Evolutionary conservation across 1,140 invertebrate species (phyloP).

Genomic region (Steinernema khuongi): DNA sequence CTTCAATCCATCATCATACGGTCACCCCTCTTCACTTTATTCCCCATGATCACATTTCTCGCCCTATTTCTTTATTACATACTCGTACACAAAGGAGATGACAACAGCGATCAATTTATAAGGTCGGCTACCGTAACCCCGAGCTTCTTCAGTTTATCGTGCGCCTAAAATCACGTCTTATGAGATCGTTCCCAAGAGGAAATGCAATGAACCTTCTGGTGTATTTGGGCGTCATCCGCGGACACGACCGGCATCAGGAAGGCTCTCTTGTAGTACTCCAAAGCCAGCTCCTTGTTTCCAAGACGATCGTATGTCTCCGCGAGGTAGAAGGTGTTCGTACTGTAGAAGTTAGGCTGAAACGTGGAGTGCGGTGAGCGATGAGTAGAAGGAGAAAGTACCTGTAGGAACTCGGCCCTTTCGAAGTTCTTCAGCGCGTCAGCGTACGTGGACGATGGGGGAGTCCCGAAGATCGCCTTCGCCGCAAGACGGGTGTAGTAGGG

Average conservation of each 20-base stretch:
- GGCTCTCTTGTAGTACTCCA: conserved; percentile 46
- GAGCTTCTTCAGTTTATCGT: conserved; percentile 42
- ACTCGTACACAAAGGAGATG: background rate
- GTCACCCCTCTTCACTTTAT: too few species aligned
- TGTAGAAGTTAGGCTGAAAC: conserved; percentile 54
- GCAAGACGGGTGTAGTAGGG: conserved; percentile 34
- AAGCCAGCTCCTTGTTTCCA: conserved; percentile 42
- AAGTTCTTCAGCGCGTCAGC: conserved; percentile 53
- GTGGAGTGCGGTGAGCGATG: conserved; percentile 28
- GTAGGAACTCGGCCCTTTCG: conserved; percentile 47
- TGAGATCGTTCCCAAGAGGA: background rate
- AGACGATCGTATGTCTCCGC: conserved; percentile 46
- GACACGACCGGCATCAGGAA: conserved; percentile 51
- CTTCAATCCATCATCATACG: too few species aligned
- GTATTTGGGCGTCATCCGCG: conserved; percentile 44
- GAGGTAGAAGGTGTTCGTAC: conserved; percentile 51
- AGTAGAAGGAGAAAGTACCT: conserved; percentile 21
- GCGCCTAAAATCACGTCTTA: conserved; percentile 34
- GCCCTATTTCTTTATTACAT: too few species aligned
- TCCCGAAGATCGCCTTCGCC: conserved; percentile 49
- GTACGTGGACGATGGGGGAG: conserved; percentile 51
- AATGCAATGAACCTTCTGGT: conserved; percentile 43
- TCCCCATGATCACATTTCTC: background rate
- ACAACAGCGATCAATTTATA: background rate
- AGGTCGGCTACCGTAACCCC: conserved; percentile 23